A percentile compares a stretch with the other conserved stretches of the same genome.
Conservation (phyloP, 2,113 vertebrate species). For the Bos javanicus region DNA sequence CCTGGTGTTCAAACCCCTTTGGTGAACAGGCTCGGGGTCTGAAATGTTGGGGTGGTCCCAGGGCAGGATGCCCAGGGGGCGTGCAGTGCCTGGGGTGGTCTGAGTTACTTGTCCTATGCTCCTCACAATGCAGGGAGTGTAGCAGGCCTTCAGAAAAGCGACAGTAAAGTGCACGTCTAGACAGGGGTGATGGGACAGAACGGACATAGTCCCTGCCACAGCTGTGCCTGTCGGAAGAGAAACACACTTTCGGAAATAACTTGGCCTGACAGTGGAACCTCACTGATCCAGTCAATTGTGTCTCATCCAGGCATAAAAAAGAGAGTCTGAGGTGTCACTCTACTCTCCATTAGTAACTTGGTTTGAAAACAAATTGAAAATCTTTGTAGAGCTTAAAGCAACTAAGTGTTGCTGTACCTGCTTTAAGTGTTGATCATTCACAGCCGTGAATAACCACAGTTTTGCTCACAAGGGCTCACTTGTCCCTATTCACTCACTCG, state of each 20-base stretch:
- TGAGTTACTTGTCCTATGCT: neutral
- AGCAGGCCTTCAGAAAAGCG: neutral
- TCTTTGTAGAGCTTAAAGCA: neutral
- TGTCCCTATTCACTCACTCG: neutral
- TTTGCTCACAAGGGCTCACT: neutral
- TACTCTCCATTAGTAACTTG: neutral
- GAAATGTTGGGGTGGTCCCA: neutral
- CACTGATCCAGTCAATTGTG: neutral
- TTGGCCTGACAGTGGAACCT: neutral
- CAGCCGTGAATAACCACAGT: accelerated
- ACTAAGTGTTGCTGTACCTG: neutral
- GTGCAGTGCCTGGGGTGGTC: neutral
- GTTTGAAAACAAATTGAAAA: neutral
- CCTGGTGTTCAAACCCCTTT: neutral
- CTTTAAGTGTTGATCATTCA: neutral
- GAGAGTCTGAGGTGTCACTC: neutral
- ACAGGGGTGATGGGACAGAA: neutral
- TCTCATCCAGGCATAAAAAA: neutral
- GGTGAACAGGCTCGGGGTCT: neutral
- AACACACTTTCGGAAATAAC: neutral
- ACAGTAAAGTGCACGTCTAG: neutral
- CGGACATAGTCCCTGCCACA: neutral
- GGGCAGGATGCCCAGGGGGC: neutral
- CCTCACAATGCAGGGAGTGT: neutral
- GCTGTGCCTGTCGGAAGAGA: neutral